Evolutionary conservation across 2,797 vertebrate species (phyloP).

Genomic region (Karalla daura): DNA sequence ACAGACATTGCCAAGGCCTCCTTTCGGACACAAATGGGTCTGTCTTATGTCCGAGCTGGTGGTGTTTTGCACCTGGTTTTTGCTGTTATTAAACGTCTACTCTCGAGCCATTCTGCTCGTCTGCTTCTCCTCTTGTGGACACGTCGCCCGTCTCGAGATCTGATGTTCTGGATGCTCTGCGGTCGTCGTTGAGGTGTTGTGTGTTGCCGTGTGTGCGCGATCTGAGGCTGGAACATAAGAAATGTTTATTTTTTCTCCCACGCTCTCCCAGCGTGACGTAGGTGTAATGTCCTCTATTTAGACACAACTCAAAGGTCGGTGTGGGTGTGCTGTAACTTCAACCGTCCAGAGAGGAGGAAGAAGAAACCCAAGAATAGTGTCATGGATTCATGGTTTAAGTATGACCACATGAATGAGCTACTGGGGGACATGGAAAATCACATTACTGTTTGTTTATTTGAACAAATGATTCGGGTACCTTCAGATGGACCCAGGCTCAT

Average conservation of each 20-base stretch:
- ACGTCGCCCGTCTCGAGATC: not conserved
- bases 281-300: conserved; percentile 64
- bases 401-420: not conserved
- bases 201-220: conserved; percentile 13
- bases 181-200: conserved; percentile 4
- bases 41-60: conserved; percentile 41
- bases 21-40: conserved; percentile 61
- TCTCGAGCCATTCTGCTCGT: conserved; percentile 1
- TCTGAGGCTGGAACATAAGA: conserved; percentile 40
- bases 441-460: no score
- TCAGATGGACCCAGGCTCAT: no score
- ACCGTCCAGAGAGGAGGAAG: conserved; percentile 40
- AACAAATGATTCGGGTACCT: no score
- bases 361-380: conserved; percentile 37
- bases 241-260: conserved; percentile 38
- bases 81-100: conserved; percentile 8
- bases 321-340: conserved; percentile 62
- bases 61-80: conserved; percentile 31
- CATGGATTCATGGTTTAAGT: conserved; percentile 28
- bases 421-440: not conserved
- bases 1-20: conserved; percentile 9
- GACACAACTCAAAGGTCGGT: conserved; percentile 52
- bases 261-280: conserved; percentile 41
- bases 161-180: not conserved
- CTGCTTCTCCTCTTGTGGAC: conserved; percentile 7